phyloP scores from a whole-genome alignment of 2,797 vertebrate species.

The Pipistrellus nathusii region DNA sequence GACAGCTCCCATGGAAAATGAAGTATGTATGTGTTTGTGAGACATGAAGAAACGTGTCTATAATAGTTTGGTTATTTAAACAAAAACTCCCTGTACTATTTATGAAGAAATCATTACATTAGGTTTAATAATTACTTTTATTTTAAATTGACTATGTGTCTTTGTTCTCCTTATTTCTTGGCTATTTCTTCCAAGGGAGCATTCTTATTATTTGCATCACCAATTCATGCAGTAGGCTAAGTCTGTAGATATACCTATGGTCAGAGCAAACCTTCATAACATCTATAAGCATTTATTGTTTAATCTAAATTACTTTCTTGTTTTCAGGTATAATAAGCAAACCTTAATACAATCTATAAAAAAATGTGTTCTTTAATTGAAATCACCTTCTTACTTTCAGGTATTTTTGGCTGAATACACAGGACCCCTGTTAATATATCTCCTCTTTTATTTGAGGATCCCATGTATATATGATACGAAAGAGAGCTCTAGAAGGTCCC shows the following conservation, averaged over 20 bases:
- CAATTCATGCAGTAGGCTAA: background rate
- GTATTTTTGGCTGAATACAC: conserved; percentile 89
- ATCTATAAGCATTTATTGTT: background rate
- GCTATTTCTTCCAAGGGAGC: background rate
- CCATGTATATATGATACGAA: conserved; percentile 85
- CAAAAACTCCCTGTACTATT: background rate
- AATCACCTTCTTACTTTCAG: conserved; percentile 80
- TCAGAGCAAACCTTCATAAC: background rate
- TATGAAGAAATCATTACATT: background rate
- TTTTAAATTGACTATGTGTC: background rate
- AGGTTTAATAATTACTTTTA: background rate
- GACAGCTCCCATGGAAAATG: background rate
- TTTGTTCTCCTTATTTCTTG: background rate
- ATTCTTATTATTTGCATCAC: background rate
- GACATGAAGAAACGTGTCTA: background rate
- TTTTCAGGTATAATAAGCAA: background rate
- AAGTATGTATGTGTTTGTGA: background rate
- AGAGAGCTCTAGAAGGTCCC: conserved; percentile 80
- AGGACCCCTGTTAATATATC: conserved; percentile 87
- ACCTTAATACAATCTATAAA: background rate
- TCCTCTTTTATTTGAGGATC: conserved; percentile 88
- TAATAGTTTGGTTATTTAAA: background rate
- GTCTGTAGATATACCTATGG: background rate
- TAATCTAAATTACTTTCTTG: background rate
- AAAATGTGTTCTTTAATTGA: conserved; percentile 33